Evolutionary conservation across 2,888 invertebrate species (phyloP).

Genomic region (Calliopum simillimum): DNA sequence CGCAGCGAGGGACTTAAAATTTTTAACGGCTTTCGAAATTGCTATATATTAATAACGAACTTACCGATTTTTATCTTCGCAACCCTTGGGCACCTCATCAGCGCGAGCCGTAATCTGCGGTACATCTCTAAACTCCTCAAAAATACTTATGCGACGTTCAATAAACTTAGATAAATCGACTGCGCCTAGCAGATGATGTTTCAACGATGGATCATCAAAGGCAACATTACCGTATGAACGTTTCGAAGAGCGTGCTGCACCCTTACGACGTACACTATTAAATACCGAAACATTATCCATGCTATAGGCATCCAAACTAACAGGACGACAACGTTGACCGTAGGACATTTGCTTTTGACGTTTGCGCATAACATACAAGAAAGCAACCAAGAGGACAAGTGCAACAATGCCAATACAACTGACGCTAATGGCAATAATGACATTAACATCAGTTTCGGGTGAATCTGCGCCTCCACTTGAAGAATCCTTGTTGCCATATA

Average conservation of each 20-base stretch:
- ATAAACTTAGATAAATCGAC: slow-evolving; percentile 81
- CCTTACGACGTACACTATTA: slow-evolving; percentile 82
- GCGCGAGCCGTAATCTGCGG: slow-evolving; percentile 82
- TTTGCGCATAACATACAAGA: slow-evolving; percentile 82
- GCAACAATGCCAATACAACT: slow-evolving; percentile 85
- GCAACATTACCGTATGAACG: slow-evolving; percentile 91
- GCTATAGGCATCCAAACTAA: slow-evolving; percentile 89
- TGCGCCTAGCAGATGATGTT: slow-evolving; percentile 79
- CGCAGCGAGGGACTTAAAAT: no score
- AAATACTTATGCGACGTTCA: slow-evolving; percentile 77
- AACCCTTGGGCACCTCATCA: slow-evolving; percentile 87
- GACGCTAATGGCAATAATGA: slow-evolving; percentile 84
- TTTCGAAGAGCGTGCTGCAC: slow-evolving; percentile 81
- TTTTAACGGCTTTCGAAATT: no score
- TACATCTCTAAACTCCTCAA: slow-evolving; percentile 84
- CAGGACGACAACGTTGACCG: slow-evolving; percentile 88
- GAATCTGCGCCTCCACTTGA: slow-evolving; percentile 49
- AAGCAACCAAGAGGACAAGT: slow-evolving; percentile 79
- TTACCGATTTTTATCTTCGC: slow-evolving; percentile 86
- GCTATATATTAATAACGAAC: slow-evolving; percentile 28
- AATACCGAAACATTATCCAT: slow-evolving; percentile 89
- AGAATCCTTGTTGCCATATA: slow-evolving; percentile 31
- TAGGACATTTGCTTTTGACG: slow-evolving; percentile 84
- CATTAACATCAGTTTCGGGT: slow-evolving; percentile 72
- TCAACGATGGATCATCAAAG: slow-evolving; percentile 86